These are phyloP conservation scores for Channa argus DNA, from an alignment of 2,113 vertebrate species.

Conservation along the genomic window DNA sequence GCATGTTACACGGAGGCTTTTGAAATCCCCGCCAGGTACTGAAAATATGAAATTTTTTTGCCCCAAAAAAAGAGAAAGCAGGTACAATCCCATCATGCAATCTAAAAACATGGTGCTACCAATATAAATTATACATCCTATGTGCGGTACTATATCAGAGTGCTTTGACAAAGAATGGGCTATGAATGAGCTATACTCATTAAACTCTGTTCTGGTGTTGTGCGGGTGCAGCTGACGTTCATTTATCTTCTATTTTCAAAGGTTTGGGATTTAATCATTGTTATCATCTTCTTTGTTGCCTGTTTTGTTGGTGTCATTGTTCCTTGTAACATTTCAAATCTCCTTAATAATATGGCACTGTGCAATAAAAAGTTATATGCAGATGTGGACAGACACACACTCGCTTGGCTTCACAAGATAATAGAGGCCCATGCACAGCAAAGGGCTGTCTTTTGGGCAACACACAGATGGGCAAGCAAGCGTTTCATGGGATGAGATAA, in stretches of 20 bases:
- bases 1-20: no score
- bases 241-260: no score
- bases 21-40: no score
- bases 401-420: conserved; percentile 17
- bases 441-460: conserved; percentile 36
- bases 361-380: not conserved
- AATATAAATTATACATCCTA: no score
- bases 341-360: conserved; percentile 32
- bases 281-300: not conserved
- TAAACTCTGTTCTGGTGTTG: no score
- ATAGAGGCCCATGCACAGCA: conserved; percentile 18
- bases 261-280: no score
- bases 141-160: no score
- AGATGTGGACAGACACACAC: not conserved
- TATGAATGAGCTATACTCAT: no score
- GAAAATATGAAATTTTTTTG: no score
- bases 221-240: no score
- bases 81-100: not conserved
- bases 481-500: conserved; percentile 50
- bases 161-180: no score
- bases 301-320: not conserved
- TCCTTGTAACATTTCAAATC: not conserved
- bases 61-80: conserved; percentile 1
- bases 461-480: conserved; percentile 58
- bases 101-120: not conserved